A percentile compares a stretch with the other conserved stretches of the same genome.
These are phyloP conservation scores for Spinibarbus caldwelli DNA, from an alignment of 2,797 vertebrate genomes.

Conservation along the genomic window DNA sequence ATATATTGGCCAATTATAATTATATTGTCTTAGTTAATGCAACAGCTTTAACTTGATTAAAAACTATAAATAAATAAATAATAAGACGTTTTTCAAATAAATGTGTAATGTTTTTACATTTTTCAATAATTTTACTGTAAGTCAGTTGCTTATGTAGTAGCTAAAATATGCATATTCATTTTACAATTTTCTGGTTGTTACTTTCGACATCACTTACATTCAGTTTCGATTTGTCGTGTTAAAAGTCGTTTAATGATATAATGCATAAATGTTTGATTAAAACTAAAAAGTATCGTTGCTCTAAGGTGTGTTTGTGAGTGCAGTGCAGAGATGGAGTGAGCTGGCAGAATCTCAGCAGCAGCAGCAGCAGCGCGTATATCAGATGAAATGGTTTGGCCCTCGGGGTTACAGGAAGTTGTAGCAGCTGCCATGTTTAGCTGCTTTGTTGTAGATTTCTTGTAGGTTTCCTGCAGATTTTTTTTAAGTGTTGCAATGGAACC, in stretches of 20 bases:
- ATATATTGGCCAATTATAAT: background rate
- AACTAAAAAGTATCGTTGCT: background rate
- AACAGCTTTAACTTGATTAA: background rate
- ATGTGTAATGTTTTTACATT: background rate
- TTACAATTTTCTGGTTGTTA: background rate
- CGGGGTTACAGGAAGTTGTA: slow-evolving; percentile 79
- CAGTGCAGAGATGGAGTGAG: slow-evolving; percentile 7
- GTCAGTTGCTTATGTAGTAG: background rate
- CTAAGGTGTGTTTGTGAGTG: background rate
- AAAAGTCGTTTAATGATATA: background rate
- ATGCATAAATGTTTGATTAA: background rate
- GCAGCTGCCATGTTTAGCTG: slow-evolving; percentile 79
- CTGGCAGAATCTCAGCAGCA: slow-evolving; percentile 19
- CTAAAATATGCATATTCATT: background rate
- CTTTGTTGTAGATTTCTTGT: slow-evolving; percentile 76
- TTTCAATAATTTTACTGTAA: background rate
- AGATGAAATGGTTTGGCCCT: slow-evolving; percentile 63
- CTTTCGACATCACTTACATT: background rate
- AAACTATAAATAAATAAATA: background rate
- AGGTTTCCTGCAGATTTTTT: slow-evolving; percentile 53
- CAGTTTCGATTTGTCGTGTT: background rate
- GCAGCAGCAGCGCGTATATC: slow-evolving; percentile 32
- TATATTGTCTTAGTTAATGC: background rate
- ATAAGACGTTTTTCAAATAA: background rate
- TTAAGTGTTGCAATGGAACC: slow-evolving; percentile 80